phyloP scores from a whole-genome alignment of 2,797 vertebrate species.

The Silurus aristotelis region DNA sequence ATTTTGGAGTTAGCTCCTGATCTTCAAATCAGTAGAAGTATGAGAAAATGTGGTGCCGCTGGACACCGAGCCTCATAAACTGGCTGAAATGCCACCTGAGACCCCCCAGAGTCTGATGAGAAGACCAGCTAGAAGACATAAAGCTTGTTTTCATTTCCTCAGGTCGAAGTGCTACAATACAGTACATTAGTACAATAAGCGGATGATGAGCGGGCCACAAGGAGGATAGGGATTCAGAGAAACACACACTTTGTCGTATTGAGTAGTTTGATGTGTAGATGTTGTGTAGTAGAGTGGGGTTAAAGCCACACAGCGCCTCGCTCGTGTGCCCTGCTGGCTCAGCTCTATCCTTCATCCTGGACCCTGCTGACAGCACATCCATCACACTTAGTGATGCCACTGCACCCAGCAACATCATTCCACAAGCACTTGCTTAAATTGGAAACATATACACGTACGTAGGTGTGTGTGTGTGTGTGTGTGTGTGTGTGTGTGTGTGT shows the following conservation, averaged over 20 bases:
- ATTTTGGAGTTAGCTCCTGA: conserved; percentile 47
- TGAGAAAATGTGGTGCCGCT: neutral
- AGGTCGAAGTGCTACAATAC: conserved; percentile 55
- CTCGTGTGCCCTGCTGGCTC: conserved; percentile 61
- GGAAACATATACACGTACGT: conserved; percentile 4
- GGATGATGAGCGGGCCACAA: neutral
- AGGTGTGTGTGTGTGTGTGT: conserved; percentile 50
- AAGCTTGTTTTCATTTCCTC: conserved; percentile 62
- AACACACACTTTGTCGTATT: neutral
- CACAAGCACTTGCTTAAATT: conserved; percentile 53
- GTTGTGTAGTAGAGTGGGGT: conserved; percentile 41
- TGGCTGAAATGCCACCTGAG: conserved; percentile 72
- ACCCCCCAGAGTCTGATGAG: conserved; percentile 68
- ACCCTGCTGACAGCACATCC: conserved; percentile 72
- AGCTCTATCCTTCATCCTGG: conserved; percentile 69
- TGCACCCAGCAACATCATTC: conserved; percentile 59
- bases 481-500: conserved; percentile 23
- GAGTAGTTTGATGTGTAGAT: conserved; percentile 21
- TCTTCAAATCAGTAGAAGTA: neutral
- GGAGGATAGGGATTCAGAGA: neutral
- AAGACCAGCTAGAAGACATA: conserved; percentile 70
- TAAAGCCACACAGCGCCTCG: conserved; percentile 56
- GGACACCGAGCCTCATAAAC: conserved; percentile 65
- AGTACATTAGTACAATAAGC: neutral
- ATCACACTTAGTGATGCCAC: conserved; percentile 71